phyloP scores from a whole-genome alignment of 2,113 vertebrate species.

The Plestiodon gilberti region DNA sequence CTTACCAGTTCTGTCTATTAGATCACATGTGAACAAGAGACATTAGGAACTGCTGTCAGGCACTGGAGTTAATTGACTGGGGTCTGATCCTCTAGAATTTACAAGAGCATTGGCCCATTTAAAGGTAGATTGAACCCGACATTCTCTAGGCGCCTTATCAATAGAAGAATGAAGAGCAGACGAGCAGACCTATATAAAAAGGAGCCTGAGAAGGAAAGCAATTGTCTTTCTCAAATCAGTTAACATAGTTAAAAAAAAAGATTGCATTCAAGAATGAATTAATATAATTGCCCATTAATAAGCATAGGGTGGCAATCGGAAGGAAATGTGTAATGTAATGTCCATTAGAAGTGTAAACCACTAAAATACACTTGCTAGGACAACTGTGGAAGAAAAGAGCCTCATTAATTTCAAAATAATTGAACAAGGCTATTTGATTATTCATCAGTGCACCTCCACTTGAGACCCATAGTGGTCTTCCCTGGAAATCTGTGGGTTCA shows the following conservation, averaged over 20 bases:
- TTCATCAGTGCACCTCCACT: no score
- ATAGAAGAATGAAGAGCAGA: not conserved
- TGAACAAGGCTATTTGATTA: no score
- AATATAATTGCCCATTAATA: not conserved
- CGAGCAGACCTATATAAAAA: not conserved
- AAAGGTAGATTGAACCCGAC: not conserved
- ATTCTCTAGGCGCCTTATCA: not conserved
- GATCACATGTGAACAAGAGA: not conserved
- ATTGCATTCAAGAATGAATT: not conserved
- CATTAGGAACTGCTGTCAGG: not conserved
- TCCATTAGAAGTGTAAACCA: no score
- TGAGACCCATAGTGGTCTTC: not conserved
- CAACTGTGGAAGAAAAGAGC: no score
- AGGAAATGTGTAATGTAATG: not conserved
- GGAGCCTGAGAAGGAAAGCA: not conserved
- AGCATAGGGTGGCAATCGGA: not conserved
- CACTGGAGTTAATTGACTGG: not conserved
- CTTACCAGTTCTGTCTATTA: not conserved
- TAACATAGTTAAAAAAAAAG: not conserved
- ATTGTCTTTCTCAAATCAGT: not conserved
- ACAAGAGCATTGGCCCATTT: not conserved
- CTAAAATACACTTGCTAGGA: no score
- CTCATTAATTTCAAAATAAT: no score
- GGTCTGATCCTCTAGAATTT: not conserved
- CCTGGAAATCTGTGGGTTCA: no score